A percentile compares a stretch with the other conserved stretches of the same genome.
Evolutionary conservation across 1,140 invertebrate species (phyloP).

Genomic region (Cydia pomonella): DNA sequence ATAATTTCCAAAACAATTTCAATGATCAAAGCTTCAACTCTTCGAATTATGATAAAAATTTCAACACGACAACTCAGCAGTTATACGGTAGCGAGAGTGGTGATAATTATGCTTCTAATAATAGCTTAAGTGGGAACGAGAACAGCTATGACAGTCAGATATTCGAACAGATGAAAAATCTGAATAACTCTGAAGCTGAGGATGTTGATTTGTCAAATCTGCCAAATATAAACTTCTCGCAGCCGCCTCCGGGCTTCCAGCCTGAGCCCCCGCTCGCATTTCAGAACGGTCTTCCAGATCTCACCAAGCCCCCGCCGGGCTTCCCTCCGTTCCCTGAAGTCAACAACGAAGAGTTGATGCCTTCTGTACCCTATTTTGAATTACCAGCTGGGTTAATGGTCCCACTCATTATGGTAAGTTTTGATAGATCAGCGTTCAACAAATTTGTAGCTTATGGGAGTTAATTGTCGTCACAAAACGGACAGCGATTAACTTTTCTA

Average conservation of each 20-base stretch:
- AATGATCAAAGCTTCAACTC: constrained; percentile 63
- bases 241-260: constrained; percentile 82
- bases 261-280: constrained; percentile 69
- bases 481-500: no score
- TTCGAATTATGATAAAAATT: constrained; percentile 62
- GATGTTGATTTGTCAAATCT: constrained; percentile 65
- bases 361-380: constrained; percentile 97
- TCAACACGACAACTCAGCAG: constrained; percentile 58
- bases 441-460: constrained; percentile 5
- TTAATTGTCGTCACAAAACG: no score
- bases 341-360: constrained; percentile 88
- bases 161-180: constrained; percentile 70
- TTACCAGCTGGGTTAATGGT: constrained; percentile 97
- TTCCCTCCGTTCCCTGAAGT: constrained; percentile 83
- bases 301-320: constrained; percentile 92
- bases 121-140: constrained; percentile 73
- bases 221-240: constrained; percentile 79
- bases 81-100: constrained; percentile 71
- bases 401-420: constrained; percentile 91
- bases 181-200: constrained; percentile 63
- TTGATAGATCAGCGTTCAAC: neutral
- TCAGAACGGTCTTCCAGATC: constrained; percentile 86
- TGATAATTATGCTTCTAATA: constrained; percentile 70
- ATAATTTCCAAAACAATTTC: constrained; percentile 63
- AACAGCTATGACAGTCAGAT: constrained; percentile 75